Conservation (phyloP, 2,888 invertebrate genomes). For the Lycaena phlaeas region DNA sequence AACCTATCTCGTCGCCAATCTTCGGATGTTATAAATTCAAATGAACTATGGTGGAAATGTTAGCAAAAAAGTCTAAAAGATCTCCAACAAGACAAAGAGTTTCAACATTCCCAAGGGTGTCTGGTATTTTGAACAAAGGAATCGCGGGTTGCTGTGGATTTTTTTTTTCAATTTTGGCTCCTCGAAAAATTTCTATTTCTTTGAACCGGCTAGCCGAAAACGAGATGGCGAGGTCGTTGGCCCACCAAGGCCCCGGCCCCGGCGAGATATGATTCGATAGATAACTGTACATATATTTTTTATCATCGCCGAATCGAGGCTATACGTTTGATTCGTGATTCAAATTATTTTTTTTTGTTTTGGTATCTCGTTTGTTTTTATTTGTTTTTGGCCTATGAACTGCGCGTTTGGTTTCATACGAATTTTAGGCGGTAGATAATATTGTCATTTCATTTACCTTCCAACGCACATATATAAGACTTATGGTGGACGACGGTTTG, state of each 20-base stretch:
- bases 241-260: conserved; percentile 41
- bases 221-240: conserved; percentile 42
- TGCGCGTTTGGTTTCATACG: too few relatives aligned
- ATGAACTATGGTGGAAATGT: not conserved
- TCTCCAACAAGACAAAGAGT: not conserved
- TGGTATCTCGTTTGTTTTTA: not conserved
- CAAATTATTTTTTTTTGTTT: conserved; percentile 19
- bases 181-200: conserved; percentile 37
- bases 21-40: not conserved
- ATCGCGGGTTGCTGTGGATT: not conserved
- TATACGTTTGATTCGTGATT: conserved; percentile 50
- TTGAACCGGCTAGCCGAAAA: conserved; percentile 40
- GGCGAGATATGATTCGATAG: conserved; percentile 62
- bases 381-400: too few relatives aligned
- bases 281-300: conserved; percentile 64
- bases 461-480: too few relatives aligned
- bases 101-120: not conserved
- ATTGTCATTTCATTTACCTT: too few relatives aligned
- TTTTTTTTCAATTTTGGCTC: conserved; percentile 22
- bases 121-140: conserved; percentile 2
- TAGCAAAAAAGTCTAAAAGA: not conserved
- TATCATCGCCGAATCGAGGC: conserved; percentile 48
- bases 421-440: too few relatives aligned
- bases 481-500: too few relatives aligned
- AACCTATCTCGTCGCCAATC: too few relatives aligned